These are phyloP conservation scores for Acanthisitta chloris DNA, from an alignment of 2,113 vertebrate genomes.

Conservation along the genomic window DNA sequence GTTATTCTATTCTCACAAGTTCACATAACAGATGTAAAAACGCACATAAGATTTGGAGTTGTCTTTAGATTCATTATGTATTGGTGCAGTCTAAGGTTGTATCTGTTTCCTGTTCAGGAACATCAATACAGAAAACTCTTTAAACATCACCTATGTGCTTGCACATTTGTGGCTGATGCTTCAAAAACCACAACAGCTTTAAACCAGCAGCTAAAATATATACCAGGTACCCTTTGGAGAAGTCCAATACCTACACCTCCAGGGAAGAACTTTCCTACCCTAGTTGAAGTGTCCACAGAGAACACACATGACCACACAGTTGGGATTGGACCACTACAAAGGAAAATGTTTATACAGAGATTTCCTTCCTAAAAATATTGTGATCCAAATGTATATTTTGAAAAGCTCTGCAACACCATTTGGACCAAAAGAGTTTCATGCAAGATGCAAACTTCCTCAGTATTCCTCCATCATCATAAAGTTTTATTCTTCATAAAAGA, in stretches of 20 bases:
- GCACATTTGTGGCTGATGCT: background rate
- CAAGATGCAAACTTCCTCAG: conserved; percentile 22
- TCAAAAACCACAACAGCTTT: background rate
- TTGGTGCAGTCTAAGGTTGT: background rate
- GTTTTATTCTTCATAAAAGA: conserved; percentile 77
- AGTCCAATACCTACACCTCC: rapidly evolving
- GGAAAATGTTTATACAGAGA: rapidly evolving
- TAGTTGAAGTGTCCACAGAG: background rate
- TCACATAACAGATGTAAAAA: background rate
- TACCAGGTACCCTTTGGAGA: background rate
- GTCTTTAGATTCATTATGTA: background rate
- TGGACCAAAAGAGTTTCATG: conserved; percentile 7
- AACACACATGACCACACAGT: background rate
- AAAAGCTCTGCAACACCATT: background rate
- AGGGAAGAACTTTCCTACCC: background rate
- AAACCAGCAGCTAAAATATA: background rate
- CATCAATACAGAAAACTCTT: background rate
- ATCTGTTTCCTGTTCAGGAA: background rate
- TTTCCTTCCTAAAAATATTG: background rate
- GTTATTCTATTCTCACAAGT: background rate
- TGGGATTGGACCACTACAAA: background rate
- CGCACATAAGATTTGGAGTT: background rate
- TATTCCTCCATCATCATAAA: conserved; percentile 57
- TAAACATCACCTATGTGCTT: background rate
- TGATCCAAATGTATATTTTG: background rate